phyloP scores from a whole-genome alignment of 2,888 invertebrate species.

The Microchrysa polita region DNA sequence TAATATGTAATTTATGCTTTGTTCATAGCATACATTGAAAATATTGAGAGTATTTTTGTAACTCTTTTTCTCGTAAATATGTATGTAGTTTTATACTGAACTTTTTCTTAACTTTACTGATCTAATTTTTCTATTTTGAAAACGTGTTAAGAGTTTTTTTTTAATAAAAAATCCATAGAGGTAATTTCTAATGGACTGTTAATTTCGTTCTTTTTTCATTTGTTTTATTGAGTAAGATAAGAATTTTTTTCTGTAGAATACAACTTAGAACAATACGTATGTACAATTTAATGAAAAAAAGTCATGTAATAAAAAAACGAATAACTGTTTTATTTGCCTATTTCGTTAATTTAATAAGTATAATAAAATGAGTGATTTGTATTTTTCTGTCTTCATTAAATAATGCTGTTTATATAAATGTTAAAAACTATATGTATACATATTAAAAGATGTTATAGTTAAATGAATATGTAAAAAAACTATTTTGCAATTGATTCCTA shows the following conservation, averaged over 20 bases:
- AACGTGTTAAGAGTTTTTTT: neutral
- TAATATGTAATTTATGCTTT: no score
- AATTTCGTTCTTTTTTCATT: neutral
- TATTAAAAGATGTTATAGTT: neutral
- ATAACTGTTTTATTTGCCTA: no score
- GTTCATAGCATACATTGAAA: neutral
- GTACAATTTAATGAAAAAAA: no score
- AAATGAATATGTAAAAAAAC: constrained; percentile 19
- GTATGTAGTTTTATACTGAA: neutral
- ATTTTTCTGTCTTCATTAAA: neutral
- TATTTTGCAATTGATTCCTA: constrained; percentile 49
- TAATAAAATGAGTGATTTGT: constrained; percentile 28
- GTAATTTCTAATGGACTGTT: neutral
- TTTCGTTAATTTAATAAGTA: no score
- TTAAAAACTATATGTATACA: neutral
- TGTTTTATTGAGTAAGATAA: no score
- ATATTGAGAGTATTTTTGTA: constrained; percentile 9
- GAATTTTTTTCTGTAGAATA: no score
- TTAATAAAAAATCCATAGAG: no score
- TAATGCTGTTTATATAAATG: neutral
- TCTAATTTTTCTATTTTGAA: neutral
- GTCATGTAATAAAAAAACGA: no score
- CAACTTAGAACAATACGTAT: no score
- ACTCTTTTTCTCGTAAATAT: constrained; percentile 17
- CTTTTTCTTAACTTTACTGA: neutral